Evolutionary conservation across 2,113 vertebrate genomes (phyloP).

Genomic region (Pteropus alecto): DNA sequence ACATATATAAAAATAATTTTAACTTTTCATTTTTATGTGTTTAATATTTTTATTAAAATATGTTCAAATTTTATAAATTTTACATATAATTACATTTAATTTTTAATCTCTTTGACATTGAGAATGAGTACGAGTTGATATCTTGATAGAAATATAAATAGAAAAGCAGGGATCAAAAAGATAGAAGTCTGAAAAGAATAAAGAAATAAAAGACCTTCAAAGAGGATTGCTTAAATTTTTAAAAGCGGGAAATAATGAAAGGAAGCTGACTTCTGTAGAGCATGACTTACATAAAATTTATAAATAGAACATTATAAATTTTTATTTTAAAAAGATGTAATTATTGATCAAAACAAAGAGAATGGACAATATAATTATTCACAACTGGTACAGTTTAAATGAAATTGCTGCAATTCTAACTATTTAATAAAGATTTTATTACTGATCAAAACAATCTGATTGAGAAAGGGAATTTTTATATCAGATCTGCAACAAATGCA

Average conservation of each 20-base stretch:
- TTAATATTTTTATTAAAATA: conserved; percentile 13
- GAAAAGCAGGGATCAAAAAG: neutral
- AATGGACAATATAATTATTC: neutral
- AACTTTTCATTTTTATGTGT: neutral
- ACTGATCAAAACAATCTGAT: neutral
- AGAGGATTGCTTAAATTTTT: neutral
- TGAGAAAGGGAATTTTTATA: neutral
- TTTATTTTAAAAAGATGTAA: neutral
- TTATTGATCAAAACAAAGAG: neutral
- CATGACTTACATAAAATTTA: neutral
- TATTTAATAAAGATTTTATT: neutral
- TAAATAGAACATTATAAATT: neutral
- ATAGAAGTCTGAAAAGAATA: neutral
- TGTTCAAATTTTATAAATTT: neutral
- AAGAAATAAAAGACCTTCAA: neutral
- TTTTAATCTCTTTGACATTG: neutral
- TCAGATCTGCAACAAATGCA: neutral
- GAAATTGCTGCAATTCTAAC: neutral
- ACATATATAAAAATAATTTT: neutral
- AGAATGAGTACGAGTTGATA: neutral
- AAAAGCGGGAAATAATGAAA: neutral
- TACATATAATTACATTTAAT: neutral
- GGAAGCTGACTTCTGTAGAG: neutral
- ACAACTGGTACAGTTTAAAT: neutral
- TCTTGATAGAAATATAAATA: neutral